Conservation (phyloP, 1,140 invertebrate species). For the Oedothorax gibbosus region DNA sequence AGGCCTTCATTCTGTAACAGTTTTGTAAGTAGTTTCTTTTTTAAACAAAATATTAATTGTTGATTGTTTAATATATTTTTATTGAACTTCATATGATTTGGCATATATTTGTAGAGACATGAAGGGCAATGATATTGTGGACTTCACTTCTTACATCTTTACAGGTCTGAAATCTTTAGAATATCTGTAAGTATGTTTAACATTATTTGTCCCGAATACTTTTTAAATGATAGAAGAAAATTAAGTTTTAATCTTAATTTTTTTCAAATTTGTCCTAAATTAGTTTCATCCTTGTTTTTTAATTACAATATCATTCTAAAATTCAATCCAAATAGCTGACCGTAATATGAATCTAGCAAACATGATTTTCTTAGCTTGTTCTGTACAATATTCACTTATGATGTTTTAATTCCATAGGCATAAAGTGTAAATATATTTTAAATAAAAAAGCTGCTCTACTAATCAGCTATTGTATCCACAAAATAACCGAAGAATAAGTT, state of each 20-base stretch:
- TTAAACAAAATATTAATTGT: background rate
- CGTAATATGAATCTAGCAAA: background rate
- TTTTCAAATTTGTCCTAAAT: too few species aligned
- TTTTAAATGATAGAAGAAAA: background rate
- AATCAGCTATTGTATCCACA: too few species aligned
- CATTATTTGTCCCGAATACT: background rate
- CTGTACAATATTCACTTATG: too few species aligned
- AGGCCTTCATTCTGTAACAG: conserved; percentile 64
- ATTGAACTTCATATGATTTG: background rate
- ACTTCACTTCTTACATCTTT: conserved; percentile 65
- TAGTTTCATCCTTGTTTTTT: too few species aligned
- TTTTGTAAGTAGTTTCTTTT: conserved; percentile 65
- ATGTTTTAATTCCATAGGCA: too few species aligned
- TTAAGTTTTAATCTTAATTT: too few species aligned
- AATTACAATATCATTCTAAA: too few species aligned
- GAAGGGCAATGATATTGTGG: conserved; percentile 58
- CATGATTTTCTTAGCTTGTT: too few species aligned
- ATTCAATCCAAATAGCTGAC: too few species aligned
- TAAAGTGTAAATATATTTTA: too few species aligned
- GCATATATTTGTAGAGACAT: conserved; percentile 65
- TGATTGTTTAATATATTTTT: background rate
- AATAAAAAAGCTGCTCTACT: too few species aligned
- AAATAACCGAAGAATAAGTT: too few species aligned
- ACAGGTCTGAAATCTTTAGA: conserved; percentile 65
- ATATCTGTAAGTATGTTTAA: conserved; percentile 65